Conservation (phyloP, 2,888 invertebrate genomes). For the Iphiclides podalirius region DNA sequence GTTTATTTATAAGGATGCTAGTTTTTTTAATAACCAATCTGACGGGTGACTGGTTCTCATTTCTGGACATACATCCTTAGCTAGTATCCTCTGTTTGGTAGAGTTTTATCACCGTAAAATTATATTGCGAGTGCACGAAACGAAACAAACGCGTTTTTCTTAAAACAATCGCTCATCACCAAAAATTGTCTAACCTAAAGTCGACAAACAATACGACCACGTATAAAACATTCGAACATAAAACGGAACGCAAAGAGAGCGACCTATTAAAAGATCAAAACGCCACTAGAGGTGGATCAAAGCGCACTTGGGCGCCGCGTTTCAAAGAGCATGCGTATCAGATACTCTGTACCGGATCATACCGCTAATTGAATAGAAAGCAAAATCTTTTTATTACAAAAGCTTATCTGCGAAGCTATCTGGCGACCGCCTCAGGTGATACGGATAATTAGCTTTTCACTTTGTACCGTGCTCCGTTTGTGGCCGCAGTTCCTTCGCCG, state of each 20-base stretch:
- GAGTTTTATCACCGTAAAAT: too few relatives aligned
- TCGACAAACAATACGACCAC: too few relatives aligned
- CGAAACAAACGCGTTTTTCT: too few relatives aligned
- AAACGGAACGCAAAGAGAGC: neutral
- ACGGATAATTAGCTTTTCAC: slow-evolving; percentile 66
- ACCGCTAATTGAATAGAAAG: slow-evolving; percentile 60
- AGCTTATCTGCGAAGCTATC: slow-evolving; percentile 41
- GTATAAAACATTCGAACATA: slow-evolving; percentile 13
- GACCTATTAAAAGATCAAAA: slow-evolving; percentile 17
- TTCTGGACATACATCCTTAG: too few relatives aligned
- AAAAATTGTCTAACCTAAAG: too few relatives aligned
- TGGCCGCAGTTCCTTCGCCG: slow-evolving; percentile 54
- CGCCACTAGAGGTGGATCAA: slow-evolving; percentile 22
- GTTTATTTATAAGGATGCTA: too few relatives aligned
- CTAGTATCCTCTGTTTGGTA: too few relatives aligned
- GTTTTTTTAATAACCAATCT: too few relatives aligned
- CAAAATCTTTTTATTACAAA: slow-evolving; percentile 43
- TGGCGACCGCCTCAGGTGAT: slow-evolving; percentile 45
- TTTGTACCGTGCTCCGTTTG: slow-evolving; percentile 55
- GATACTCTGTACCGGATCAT: slow-evolving; percentile 29
- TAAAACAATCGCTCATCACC: too few relatives aligned
- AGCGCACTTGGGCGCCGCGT: slow-evolving; percentile 1
- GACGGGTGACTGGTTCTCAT: too few relatives aligned
- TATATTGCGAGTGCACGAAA: too few relatives aligned
- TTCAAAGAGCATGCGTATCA: slow-evolving; percentile 38